Conservation (phyloP, 2,113 vertebrate genomes). For the Aix galericulata region DNA sequence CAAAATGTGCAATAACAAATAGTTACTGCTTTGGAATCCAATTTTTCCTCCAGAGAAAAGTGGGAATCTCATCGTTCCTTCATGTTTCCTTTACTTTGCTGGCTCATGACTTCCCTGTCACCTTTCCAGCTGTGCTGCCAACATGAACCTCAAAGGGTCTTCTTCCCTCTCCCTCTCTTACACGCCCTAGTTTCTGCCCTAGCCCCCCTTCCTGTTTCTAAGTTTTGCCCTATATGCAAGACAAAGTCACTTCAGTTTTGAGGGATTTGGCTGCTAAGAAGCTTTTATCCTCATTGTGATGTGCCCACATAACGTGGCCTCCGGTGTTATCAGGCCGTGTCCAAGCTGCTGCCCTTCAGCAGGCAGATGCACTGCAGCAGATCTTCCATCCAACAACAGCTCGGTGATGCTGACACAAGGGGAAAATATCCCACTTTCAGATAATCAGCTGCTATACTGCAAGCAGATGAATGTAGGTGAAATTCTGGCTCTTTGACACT, state of each 20-base stretch:
- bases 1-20: background rate
- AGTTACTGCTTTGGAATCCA: background rate
- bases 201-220: background rate
- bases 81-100: background rate
- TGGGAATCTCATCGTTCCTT: background rate
- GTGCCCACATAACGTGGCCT: fast-evolving
- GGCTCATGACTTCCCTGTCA: background rate
- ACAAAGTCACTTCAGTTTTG: background rate
- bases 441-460: background rate
- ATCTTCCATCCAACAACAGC: background rate
- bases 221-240: background rate
- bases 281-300: background rate
- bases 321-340: background rate
- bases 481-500: background rate
- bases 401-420: fast-evolving
- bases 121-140: background rate
- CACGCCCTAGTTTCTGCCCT: background rate
- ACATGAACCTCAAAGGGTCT: background rate
- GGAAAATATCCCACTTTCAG: background rate
- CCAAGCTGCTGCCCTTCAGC: background rate
- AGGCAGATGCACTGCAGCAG: background rate
- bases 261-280: background rate
- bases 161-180: background rate
- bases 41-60: background rate
- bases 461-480: background rate